Evolutionary conservation across 2,797 vertebrate species (phyloP), one percentile per base, ranked within the genome.

Genomic region (Cercopithecus diana): DNA sequence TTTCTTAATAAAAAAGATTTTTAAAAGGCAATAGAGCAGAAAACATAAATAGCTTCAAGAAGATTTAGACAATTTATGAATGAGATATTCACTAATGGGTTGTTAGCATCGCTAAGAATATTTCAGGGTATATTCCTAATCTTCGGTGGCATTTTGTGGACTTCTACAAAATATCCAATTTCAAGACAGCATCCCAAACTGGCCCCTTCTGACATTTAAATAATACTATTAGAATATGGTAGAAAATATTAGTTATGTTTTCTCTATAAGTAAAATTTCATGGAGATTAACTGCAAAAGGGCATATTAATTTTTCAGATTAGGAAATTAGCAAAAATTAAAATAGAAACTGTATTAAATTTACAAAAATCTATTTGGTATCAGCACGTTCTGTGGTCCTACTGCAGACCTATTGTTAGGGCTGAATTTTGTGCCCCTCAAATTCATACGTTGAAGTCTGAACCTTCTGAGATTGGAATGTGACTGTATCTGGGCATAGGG

Each of bases 1-100:
- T 67, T 88, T 93, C 57, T 83, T 10, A 88, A 88, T 90, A 50
- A 75, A 94, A 93, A 83, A 43, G 30, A 39, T n/a, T 76, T 90
- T 93, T 81, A 80, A 48, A 75, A 57, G 72, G 28, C 52, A 85
- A 28, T 15, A 41, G 52, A 20, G 13, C 11, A 95, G 57, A 92
- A 95, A 76, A 73, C 57, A 55, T 41, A 57, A 80, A 88, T 20
- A 48, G 33, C 26, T 73, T 79, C 1, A 33, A 82, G 67, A 76
- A 61, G 41, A 70, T 67, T 45, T 55, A 76, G 70, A 55, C 43
- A 52, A 33, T 17, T 80, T 73, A 26, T 33, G 22, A 58, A 70
- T 72, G 61, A 84, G 64, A 41, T 30, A 41, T 67, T 64, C 61
- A 36, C 4, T 67, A 20, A 61, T 5, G 9, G 48, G 30, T 52